Evolutionary conservation across 2,888 invertebrate species (phyloP).

Genomic region (Rhopalosiphum nymphaeae): DNA sequence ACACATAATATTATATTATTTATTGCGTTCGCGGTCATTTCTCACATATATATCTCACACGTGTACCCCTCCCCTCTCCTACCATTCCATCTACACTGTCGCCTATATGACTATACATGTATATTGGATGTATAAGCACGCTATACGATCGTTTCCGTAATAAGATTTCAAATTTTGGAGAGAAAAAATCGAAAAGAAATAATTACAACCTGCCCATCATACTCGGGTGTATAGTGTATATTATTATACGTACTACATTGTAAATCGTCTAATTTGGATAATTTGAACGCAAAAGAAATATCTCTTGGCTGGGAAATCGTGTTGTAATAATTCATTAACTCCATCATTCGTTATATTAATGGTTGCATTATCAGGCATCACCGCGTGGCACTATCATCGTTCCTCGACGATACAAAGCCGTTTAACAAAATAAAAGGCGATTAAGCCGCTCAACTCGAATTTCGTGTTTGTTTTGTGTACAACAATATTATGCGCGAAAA

Average conservation of each 20-base stretch:
- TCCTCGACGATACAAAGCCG: not conserved
- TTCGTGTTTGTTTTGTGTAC: not conserved
- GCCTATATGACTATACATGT: not conserved
- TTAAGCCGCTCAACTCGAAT: not conserved
- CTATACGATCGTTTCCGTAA: not conserved
- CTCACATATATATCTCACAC: slow-evolving; percentile 39
- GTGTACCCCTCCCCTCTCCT: not conserved
- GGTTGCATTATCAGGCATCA: not conserved
- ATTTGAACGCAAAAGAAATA: not conserved
- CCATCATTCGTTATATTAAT: not conserved
- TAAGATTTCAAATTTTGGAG: not conserved
- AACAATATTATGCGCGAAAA: not conserved
- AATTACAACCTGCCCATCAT: not conserved
- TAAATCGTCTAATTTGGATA: not conserved
- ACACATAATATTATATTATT: slow-evolving; percentile 49
- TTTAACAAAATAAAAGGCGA: not conserved
- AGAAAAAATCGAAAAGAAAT: not conserved
- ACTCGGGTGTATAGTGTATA: not conserved
- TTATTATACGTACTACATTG: not conserved
- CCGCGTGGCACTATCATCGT: not conserved
- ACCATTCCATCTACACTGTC: not conserved
- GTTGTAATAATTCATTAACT: not conserved
- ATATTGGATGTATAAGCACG: not conserved
- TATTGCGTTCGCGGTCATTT: slow-evolving; percentile 63
- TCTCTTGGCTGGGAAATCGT: not conserved